These are phyloP conservation scores for Pelusios castaneus DNA, from an alignment of 2,113 vertebrate species.

Conservation along the genomic window DNA sequence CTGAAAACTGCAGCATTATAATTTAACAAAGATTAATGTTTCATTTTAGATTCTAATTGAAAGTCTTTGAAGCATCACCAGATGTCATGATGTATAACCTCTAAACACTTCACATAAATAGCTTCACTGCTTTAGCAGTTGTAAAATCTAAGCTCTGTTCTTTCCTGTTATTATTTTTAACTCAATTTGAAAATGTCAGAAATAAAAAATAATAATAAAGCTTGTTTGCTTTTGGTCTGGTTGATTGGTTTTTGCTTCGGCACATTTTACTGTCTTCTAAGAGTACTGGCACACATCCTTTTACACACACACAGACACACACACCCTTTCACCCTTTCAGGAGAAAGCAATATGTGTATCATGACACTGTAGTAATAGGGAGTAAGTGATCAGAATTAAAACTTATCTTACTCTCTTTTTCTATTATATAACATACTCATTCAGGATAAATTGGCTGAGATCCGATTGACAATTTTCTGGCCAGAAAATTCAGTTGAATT, in stretches of 20 bases:
- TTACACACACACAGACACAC: neutral
- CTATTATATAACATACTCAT: neutral
- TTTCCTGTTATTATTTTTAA: neutral
- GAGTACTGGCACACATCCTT: neutral
- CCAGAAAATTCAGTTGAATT: neutral
- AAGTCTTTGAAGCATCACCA: neutral
- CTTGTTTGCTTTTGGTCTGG: neutral
- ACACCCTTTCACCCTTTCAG: neutral
- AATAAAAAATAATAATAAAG: neutral
- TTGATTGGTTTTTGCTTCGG: neutral
- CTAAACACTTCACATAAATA: neutral
- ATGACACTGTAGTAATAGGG: neutral
- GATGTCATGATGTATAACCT: neutral
- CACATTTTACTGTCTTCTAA: neutral
- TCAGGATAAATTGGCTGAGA: neutral
- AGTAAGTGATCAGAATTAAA: neutral
- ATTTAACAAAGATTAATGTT: constrained; percentile 27
- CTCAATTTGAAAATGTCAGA: neutral
- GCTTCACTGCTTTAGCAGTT: neutral
- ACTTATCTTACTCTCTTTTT: neutral
- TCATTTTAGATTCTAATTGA: neutral
- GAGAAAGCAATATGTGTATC: neutral
- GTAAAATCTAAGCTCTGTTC: neutral
- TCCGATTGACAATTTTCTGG: neutral
- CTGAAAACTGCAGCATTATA: constrained; percentile 11